Base-by-base conservation (phyloP, 1,140 invertebrate genomes). In the Tetramorium simillimum region DNA sequence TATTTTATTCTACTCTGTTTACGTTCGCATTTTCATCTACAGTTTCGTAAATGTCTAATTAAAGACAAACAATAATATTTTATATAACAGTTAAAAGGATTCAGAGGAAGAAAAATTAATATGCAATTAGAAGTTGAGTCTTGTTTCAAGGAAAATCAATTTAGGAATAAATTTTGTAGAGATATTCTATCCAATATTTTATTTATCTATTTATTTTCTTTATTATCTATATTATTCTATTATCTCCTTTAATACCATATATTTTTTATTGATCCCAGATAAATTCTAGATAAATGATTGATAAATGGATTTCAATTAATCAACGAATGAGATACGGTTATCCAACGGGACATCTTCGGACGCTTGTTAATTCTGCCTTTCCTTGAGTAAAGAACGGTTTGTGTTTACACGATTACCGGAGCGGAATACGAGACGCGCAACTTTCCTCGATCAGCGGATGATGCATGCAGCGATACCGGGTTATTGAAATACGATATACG, bases 401-500 rank as follows among this genome's bases (percentile, higher is more conserved):
- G 60, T 82, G 65, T 82, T 82, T 82, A 82, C 80, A 60, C 40
- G 67, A n/a, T 24, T 58, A 46, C 46, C 67, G 37, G 53, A 72
- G 49, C 21, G 67, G 40, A 72, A 73, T 51, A 82, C 24, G 67
- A 72, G 80, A 82, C 53, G 40, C 46, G 67, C 80, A 60, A 82
- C 53, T 82, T 82, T 82, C 53, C 12, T 82, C 67, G 53, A 73
- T 73, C 51, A 24, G 24, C 24, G 51, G 24, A 82, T 82, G 80
- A 82, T 82, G 53, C 40, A 73, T 82, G 80, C 40, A 53, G 40
- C 80, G 53, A 82, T 82, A 82, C 37, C 24, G 53, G 37, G 67
- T 72, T 82, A 82, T 82, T 82, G 80, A 82, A 82, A 82, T 82
- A 73, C 80, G 51, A 82, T 73, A 82, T 73, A 82, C 53, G 69